These are phyloP conservation scores for Neolamprologus longior DNA, from an alignment of 2,113 vertebrate species.

Conservation along the genomic window DNA sequence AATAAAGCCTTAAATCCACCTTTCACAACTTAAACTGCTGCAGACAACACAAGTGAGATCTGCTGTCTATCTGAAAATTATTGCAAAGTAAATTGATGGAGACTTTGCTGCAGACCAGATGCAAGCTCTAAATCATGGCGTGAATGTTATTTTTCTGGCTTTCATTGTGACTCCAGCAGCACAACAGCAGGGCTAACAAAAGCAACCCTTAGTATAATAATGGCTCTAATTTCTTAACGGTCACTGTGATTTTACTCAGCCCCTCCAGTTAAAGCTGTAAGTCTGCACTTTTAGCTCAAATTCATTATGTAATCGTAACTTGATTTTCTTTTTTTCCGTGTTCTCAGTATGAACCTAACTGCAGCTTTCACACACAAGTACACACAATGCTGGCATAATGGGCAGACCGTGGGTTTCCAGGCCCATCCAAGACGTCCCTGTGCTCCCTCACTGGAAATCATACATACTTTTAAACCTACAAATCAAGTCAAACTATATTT, in stretches of 20 bases:
- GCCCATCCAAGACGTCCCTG: accelerated
- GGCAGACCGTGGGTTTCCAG: not conserved
- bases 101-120: not conserved
- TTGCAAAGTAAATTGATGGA: not conserved
- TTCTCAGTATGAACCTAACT: accelerated
- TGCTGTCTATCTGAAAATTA: not conserved
- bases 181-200: accelerated
- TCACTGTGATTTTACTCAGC: not conserved
- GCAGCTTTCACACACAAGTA: not conserved
- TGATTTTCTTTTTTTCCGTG: not conserved
- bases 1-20: not conserved
- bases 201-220: not conserved
- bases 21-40: not conserved
- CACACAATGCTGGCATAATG: not conserved
- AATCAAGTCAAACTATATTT: not conserved
- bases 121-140: not conserved
- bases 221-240: accelerated
- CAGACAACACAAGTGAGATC: not conserved
- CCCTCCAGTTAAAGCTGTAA: not conserved
- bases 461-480: accelerated
- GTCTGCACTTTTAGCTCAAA: not conserved
- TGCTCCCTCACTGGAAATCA: not conserved
- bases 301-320: not conserved
- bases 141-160: not conserved
- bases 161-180: not conserved